Evolutionary conservation across 1,140 invertebrate genomes (phyloP), one percentile per base, ranked within the genome.

Genomic region (Diorhabda elongata): DNA sequence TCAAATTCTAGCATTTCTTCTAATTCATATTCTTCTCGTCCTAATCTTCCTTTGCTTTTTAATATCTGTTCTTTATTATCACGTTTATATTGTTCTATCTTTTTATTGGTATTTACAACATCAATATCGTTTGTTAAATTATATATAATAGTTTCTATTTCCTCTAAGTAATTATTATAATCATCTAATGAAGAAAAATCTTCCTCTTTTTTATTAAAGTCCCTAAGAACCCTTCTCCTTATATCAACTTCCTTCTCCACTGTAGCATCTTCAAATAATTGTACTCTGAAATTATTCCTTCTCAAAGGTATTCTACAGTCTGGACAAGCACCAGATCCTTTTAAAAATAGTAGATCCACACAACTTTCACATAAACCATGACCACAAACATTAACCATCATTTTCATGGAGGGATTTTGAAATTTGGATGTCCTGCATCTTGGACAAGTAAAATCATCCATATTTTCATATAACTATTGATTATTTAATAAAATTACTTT

Each of bases 231-330:
- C 76, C 91, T 87, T 79, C 92, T 94, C 26, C 98, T 84, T 74
- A 99, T 97, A 76, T 98, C 96, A 5, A 99, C 90, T 86, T 99
- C 98, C 80, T 98, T 98, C 83, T 99, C 98, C 2, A 99, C 93
- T 82, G 87, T 87, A 2, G 96, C 83, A 86, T 99, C 97, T 85
- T 99, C 97, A 80, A 99, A 99, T 4, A 98, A 82, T 78, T 98
- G 96, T 26, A 97, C 87, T 57, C 97, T 87, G 81, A 98, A 99
- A 80, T 97, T 96, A 76, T 87, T 91, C 75, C 95, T 86, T 6
- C 95, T 84, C 44, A 99, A 81, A 4, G 93, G 88, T 52, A 94
- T 91, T 73, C 89, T 87, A 84, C 97, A 99, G 81, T 96, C 93
- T 47, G 95, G 95, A 82, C 97, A 99, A 0, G 89, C 85, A 6